Base-by-base conservation (phyloP, 2,797 vertebrate species). In the Rousettus madagascariensis region DNA sequence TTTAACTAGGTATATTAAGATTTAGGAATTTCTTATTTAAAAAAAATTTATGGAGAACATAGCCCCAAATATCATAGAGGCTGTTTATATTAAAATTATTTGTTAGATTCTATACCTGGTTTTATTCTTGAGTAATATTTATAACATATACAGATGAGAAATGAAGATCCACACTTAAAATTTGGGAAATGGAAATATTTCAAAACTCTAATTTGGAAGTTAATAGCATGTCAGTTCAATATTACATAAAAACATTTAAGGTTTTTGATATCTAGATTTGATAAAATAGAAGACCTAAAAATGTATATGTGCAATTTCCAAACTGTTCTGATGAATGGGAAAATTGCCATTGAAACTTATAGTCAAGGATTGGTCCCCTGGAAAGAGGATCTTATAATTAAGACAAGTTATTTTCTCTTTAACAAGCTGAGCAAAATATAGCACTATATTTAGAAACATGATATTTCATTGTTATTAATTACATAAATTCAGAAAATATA, bases 231-330 rank as follows among this genome's bases (percentile, higher is more conserved):
- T 66, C n/a, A 65, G 13, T 78, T 84, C 85, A 83, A 86, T 53
- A 86, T 94, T n/a, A 61, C 80, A 49, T 80, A 94, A 94, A 94
- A 83, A 82, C 12, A 78, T 61, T 59, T 86, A 78, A 53, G 7
- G 20, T 9, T 55, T 71, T 13, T 74, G 12, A 65, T 71, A 24
- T 66, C 79, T 86, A 65, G 26, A 66, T 57, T 28, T 46, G 15
- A 93, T 95, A 97, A 97, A 92, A 19, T 36, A 43, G 46, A 79
- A 94, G 30, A 43, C 7, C 49, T 86, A 90, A 84, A 75, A 95
- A 65, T 90, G 33, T 6, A 74, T 87, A 53, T 84, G 28, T 78
- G 2, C 7, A 63, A 80, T 86, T 86, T 96, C 8, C 71, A 94
- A 74, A 94, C 17, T 69, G 1, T 86, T 90, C 28, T 46, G 0